A percentile compares a stretch with the other conserved stretches of the same genome.
phyloP scores from a whole-genome alignment of 2,888 invertebrate species.

The Hylaea fasciaria region DNA sequence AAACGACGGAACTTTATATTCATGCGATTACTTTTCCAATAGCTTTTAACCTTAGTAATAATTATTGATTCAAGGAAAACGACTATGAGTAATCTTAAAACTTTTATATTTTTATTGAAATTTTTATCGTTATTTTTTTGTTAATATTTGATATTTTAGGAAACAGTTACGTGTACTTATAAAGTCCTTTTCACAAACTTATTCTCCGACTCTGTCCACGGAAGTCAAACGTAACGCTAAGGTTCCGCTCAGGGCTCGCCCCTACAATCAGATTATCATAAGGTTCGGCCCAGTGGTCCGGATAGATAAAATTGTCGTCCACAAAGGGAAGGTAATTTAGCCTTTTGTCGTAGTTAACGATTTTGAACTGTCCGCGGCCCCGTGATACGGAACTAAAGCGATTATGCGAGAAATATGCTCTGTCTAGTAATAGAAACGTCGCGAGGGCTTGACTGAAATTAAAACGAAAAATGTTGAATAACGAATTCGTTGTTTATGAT shows the following conservation, averaged over 20 bases:
- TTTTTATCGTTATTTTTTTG: too few relatives aligned
- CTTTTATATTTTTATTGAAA: too few relatives aligned
- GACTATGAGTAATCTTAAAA: too few relatives aligned
- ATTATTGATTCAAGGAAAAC: too few relatives aligned
- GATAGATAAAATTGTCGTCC: slow-evolving; percentile 75
- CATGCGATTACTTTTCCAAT: too few relatives aligned
- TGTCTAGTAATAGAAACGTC: slow-evolving; percentile 14
- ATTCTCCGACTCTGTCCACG: slow-evolving; percentile 29
- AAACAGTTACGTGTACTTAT: neutral
- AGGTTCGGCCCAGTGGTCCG: slow-evolving; percentile 71
- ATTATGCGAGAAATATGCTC: slow-evolving; percentile 34
- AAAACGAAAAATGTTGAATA: neutral
- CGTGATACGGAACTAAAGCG: slow-evolving; percentile 47
- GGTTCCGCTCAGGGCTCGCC: slow-evolving; percentile 46
- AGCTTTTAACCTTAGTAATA: too few relatives aligned
- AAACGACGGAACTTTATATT: too few relatives aligned
- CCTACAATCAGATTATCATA: slow-evolving; percentile 72
- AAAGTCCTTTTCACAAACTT: slow-evolving; percentile 15
- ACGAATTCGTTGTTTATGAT: too few relatives aligned
- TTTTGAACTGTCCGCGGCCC: slow-evolving; percentile 61
- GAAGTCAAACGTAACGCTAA: slow-evolving; percentile 32
- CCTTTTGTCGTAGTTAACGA: slow-evolving; percentile 62
- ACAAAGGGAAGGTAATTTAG: slow-evolving; percentile 67
- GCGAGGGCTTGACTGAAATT: neutral
- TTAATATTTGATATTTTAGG: too few relatives aligned